These are phyloP conservation scores for Muntiacus muntjak DNA, from an alignment of 2,113 vertebrate genomes.

Conservation along the genomic window DNA sequence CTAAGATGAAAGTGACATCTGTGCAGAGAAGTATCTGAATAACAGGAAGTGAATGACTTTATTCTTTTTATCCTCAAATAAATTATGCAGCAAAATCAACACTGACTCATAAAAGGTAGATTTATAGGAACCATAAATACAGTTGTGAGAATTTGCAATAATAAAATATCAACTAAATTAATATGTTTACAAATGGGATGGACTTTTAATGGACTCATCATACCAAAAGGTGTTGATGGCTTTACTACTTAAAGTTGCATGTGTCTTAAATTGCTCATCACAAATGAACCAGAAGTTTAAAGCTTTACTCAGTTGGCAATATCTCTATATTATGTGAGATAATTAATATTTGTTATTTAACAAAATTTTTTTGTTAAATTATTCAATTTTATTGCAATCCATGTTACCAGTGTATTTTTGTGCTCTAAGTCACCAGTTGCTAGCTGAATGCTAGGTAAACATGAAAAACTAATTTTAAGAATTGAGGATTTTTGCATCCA, in stretches of 20 bases:
- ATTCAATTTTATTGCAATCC: background rate
- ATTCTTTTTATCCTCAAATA: background rate
- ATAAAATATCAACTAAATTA: background rate
- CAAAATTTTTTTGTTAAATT: background rate
- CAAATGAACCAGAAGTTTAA: background rate
- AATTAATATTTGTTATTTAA: background rate
- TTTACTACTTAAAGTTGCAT: background rate
- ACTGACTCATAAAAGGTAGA: background rate
- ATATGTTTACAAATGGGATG: background rate
- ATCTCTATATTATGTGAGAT: background rate
- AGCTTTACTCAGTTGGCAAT: background rate
- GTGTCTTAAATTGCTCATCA: background rate
- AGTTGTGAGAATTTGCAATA: background rate
- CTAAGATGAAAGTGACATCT: background rate
- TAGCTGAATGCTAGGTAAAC: background rate
- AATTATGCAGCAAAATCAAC: background rate
- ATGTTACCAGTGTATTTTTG: background rate
- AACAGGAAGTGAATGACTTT: background rate
- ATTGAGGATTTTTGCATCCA: background rate
- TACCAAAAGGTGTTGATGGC: background rate
- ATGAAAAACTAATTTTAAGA: background rate
- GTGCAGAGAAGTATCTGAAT: background rate
- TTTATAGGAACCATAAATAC: background rate
- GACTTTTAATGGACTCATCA: background rate
- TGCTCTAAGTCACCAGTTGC: background rate